Evolutionary conservation across 2,797 vertebrate species (phyloP), one percentile per base, ranked within the genome.

Genomic region (Microcaecilia unicolor): DNA sequence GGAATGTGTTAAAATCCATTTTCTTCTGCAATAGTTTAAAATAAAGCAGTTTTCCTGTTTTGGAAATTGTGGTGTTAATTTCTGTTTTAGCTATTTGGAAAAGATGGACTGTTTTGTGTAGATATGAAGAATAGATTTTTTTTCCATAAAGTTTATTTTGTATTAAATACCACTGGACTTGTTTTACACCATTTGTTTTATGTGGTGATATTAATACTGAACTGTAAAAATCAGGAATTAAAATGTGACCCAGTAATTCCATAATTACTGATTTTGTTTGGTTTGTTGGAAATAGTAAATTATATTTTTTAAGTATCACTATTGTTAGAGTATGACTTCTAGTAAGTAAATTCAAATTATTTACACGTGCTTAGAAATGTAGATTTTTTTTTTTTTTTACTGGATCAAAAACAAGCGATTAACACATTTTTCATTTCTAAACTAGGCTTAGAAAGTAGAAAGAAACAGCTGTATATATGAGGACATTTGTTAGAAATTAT

Each of bases 111-210:
- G 80, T 82, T n/a, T 76, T 78, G 74, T 84, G 80, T 81, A 82
- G 79, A 85, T 84, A 84, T 59, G 74, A 86, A 83, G 69, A 81
- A 83, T 80, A 85, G 86, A n/a, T n/a, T n/a, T n/a, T 81, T 86
- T 88, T 81, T 83, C 79, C 83, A 81, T 83, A 80, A 83, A 84
- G 75, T 86, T 86, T 85, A 86, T 93, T 92, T 93, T 95, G 88
- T 95, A 92, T 88, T 87, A 88, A 89, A 85, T 87, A 83, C 87
- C 90, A 91, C 89, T 89, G 81, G 89, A 81, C 74, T 84, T 85
- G 85, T 91, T 91, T 90, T 84, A 88, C 88, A 92, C 87, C 87
- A 89, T 96, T 95, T 96, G 90, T 93, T 95, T 91, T 89, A 88
- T 90, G 88, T 86, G 82, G 82, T 88, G 78, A 85, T 87, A 90